Percentiles rank a stretch among this genome's conserved stretches.
These are phyloP conservation scores for Osmerus mordax DNA, from an alignment of 2,113 vertebrate species.

Conservation along the genomic window DNA sequence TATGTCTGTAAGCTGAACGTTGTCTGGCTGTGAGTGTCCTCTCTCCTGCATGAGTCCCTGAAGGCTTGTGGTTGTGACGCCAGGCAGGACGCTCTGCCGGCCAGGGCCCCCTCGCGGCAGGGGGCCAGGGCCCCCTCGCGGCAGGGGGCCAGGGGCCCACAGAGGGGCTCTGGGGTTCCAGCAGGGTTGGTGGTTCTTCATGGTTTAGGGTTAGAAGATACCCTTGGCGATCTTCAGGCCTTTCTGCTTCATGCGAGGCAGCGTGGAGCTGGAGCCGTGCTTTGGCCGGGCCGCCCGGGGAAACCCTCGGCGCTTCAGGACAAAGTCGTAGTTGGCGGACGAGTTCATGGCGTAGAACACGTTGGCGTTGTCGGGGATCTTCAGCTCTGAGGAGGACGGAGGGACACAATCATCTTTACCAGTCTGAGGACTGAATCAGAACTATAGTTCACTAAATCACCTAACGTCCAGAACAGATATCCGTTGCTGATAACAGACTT, in stretches of 20 bases:
- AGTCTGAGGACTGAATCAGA: too few relatives aligned
- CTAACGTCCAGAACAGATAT: too few relatives aligned
- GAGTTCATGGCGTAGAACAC: slow-evolving; percentile 99
- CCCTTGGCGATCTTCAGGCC: slow-evolving; percentile 96
- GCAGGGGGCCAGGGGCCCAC: not conserved
- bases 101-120: not conserved
- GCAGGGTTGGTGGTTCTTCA: not conserved
- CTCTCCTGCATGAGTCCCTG: too few relatives aligned
- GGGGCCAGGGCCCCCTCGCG: not conserved
- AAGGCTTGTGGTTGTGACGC: too few relatives aligned
- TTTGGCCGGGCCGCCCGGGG: slow-evolving; percentile 80
- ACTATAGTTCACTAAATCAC: too few relatives aligned
- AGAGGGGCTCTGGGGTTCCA: not conserved
- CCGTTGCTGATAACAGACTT: too few relatives aligned
- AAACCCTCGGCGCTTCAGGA: slow-evolving; percentile 87
- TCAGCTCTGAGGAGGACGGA: slow-evolving; percentile 75
- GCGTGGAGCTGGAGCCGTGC: slow-evolving; percentile 89
- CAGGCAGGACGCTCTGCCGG: too few relatives aligned
- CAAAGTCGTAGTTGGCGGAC: slow-evolving; percentile 93
- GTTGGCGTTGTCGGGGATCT: slow-evolving; percentile 95
- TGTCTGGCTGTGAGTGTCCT: too few relatives aligned
- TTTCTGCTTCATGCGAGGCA: slow-evolving; percentile 97
- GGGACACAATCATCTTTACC: not conserved
- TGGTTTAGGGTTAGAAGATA: slow-evolving; percentile 84
- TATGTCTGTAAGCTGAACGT: too few relatives aligned